phyloP scores from a whole-genome alignment of 2,113 vertebrate species.

The Rutilus rutilus region DNA sequence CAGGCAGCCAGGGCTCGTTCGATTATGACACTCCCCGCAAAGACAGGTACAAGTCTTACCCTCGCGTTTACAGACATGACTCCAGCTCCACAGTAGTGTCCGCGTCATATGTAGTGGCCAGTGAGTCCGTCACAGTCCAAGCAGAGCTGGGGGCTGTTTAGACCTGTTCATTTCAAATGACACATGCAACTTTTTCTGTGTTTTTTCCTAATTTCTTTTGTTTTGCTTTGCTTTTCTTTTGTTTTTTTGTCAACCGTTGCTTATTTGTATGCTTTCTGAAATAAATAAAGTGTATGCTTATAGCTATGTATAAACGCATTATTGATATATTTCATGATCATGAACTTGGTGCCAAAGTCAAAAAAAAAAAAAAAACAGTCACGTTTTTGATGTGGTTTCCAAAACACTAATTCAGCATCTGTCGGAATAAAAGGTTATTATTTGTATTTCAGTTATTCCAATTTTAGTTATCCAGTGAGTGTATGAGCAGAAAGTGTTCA shows the following conservation, averaged over 20 bases:
- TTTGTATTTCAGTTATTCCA: background rate
- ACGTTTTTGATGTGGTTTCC: slow-evolving; percentile 15
- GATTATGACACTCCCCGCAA: slow-evolving; percentile 88
- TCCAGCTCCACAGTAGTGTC: slow-evolving; percentile 70
- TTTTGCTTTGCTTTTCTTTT: background rate
- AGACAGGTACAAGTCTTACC: slow-evolving; percentile 87
- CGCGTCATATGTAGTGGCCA: slow-evolving; percentile 77
- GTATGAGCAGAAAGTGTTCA: background rate
- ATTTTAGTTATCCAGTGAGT: background rate
- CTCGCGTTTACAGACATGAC: slow-evolving; percentile 69
- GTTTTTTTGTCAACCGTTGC: slow-evolving; percentile 5
- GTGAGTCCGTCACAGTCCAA: slow-evolving; percentile 77
- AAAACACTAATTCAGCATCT: slow-evolving; percentile 5
- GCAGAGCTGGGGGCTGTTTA: slow-evolving; percentile 57
- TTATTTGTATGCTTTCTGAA: slow-evolving; percentile 48
- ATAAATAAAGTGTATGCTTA: slow-evolving; percentile 49
- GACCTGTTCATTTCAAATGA: background rate
- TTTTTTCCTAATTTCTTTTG: background rate
- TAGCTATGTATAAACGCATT: slow-evolving; percentile 22
- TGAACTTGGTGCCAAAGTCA: background rate
- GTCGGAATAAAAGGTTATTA: background rate
- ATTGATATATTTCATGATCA: slow-evolving; percentile 48
- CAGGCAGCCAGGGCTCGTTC: slow-evolving; percentile 85
- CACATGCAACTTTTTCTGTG: slow-evolving; percentile 5
- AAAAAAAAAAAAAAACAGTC: background rate